Evolutionary conservation across 2,113 vertebrate genomes (phyloP).

Genomic region (Strix uralensis): DNA sequence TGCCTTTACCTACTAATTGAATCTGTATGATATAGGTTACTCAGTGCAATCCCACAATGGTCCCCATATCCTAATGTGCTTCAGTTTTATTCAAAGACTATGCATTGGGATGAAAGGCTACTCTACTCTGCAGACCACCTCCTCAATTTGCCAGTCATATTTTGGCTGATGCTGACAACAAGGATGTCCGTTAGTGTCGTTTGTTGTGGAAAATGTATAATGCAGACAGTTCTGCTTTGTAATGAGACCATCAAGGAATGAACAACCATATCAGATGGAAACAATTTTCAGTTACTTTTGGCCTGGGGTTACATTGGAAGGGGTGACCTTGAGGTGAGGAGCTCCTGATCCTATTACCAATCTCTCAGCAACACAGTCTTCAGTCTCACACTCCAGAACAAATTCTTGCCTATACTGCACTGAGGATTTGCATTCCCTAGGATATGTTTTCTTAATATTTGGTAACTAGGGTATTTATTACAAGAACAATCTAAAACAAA

Average conservation of each 20-base stretch:
- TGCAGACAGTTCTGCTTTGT: not conserved
- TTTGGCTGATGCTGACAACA: not conserved
- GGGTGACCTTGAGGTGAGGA: not conserved
- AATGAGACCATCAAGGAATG: not conserved
- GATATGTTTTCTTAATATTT: not conserved
- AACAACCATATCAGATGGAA: not conserved
- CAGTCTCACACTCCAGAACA: not conserved
- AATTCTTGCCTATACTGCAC: not conserved
- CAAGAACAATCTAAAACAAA: not conserved
- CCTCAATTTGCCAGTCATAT: not conserved
- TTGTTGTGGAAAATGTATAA: not conserved
- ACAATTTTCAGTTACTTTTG: not conserved
- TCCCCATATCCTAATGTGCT: not conserved
- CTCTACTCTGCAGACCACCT: not conserved
- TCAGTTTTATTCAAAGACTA: not conserved
- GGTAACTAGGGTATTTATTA: not conserved
- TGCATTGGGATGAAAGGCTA: not conserved
- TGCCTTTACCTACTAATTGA: not conserved
- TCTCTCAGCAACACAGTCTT: not conserved
- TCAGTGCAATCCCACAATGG: not conserved
- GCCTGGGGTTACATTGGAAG: not conserved
- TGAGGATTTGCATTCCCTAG: not conserved
- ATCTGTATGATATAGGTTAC: not conserved
- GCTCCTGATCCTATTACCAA: not conserved
- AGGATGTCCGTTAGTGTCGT: not conserved